Base-by-base conservation (phyloP, 2,113 vertebrate genomes). In the Triplophysa tibetana region DNA sequence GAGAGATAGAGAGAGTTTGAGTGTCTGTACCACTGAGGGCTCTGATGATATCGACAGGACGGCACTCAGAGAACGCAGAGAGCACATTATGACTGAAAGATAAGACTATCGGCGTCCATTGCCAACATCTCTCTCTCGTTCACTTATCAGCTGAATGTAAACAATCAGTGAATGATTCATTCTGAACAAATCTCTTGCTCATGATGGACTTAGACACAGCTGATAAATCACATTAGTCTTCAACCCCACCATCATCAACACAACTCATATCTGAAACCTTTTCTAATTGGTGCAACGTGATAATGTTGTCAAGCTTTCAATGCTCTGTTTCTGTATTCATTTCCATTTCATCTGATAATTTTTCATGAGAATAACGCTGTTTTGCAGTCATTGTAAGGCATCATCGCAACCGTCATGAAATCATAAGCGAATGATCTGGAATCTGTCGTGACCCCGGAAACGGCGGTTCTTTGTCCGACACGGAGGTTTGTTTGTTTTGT, bases 81-180 rank as follows among this genome's bases (percentile, higher is more conserved):
- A 85, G 90, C 68, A 88, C 90, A 77, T 81, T 90, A 91, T 91
- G 89, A 87, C 82, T 82, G 56, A 80, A 85, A 92, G 92, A 93
- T 92, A 92, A 95, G 92, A 89, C 92, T 81, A 92, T 91, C 92
- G 89, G 91, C 90, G 83, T 90, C 93, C 94, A 95, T 94, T 94
- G 95, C 93, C 86, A 86, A 89, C 83, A 87, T 90, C 89, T 90
- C 87, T 84, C 70, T 75, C 64, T 56, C 79, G n/a, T n/a, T 64
- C 62, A n/a, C 54, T 45, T 45, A 9, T 50, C 41, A 56, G 52
- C 38, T 66, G 41, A 17, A 78, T 92, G 91, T 90, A 90, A 94
- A 95, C 94, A 96, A 95, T 96, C 95, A 94, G 93, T 93, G 92
- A 95, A 94, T 95, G 95, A 95, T 96, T 96, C 95, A 95, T 95